Base-by-base conservation (phyloP, 37 sponge, comb jelly and placozoan species). In the Crambe crambe region DNA sequence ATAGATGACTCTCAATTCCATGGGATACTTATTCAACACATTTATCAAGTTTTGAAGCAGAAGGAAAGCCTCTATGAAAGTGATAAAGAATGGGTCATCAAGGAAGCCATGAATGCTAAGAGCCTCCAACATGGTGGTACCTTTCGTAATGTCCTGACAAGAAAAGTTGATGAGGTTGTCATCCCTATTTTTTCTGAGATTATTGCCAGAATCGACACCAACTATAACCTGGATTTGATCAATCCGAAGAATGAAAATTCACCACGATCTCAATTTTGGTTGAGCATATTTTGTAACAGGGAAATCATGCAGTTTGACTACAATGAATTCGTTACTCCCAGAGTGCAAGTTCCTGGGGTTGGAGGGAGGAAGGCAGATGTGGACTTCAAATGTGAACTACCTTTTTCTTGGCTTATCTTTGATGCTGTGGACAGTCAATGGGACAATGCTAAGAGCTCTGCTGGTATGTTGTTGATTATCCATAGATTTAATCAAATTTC, bases 381-480 rank as follows among this genome's bases (percentile, higher is more conserved):
- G 22, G 82, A 80, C 10, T 80, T 69, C 26, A 32, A 70, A 37
- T 93, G 90, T 47, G 66, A 87, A 36, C 69, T 94, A 22, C 95
- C 95, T 3, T 94, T 94, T 60, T 94, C 86, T 1, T 94, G 95
- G 95, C 61, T 90, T 3, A 40, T 94, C 29, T 83, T 83, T 58
- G 78, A 81, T 5, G 58, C 80, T 22, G 37, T 94, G 34, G 89
- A 94, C 30, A 2, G 56, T 34, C 79, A 44, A 56, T 67, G 79
- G 68, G 68, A 65, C 32, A 67, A 66, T 40, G 77, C 60, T 41
- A 59, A 76, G 27, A 76, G 36, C 62, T 90, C 41, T 30, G 41
- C 27, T 63, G 84, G 38, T 90, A n/a, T n/a, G n/a, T n/a, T n/a
- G n/a, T n/a, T n/a, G n/a, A n/a, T n/a, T n/a, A n/a, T n/a, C n/a